Conservation (phyloP, 1,140 invertebrate genomes). For the Lepidurus packardi region DNA sequence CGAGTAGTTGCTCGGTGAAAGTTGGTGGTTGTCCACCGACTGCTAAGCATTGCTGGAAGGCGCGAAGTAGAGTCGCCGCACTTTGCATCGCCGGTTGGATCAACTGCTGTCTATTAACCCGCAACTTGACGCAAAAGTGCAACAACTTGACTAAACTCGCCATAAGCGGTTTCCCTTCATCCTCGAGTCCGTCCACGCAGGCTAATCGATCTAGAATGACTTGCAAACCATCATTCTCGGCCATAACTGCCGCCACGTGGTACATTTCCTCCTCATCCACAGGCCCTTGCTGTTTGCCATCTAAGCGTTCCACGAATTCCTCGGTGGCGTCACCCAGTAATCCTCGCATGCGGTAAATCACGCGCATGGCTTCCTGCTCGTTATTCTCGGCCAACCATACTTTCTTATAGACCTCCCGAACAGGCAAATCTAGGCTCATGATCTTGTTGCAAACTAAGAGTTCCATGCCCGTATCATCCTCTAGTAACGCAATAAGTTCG, state of each 20-base stretch:
- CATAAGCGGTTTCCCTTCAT: slow-evolving; percentile 66
- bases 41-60: slow-evolving; percentile 45
- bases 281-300: slow-evolving; percentile 78
- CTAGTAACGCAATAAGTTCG: slow-evolving; percentile 88
- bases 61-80: slow-evolving; percentile 47
- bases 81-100: slow-evolving; percentile 47
- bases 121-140: slow-evolving; percentile 69
- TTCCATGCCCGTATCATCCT: slow-evolving; percentile 99
- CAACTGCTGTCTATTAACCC: slow-evolving; percentile 48
- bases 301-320: slow-evolving; percentile 93
- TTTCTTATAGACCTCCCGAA: slow-evolving; percentile 74
- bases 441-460: slow-evolving; percentile 98
- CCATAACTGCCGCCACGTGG: slow-evolving; percentile 67
- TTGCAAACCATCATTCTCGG: slow-evolving; percentile 78
- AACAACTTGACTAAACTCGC: slow-evolving; percentile 80
- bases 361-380: slow-evolving; percentile 89
- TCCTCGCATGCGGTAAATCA: slow-evolving; percentile 96
- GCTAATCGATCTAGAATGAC: slow-evolving; percentile 65
- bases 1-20: slow-evolving; percentile 74
- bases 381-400: slow-evolving; percentile 78
- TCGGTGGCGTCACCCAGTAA: slow-evolving; percentile 95
- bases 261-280: slow-evolving; percentile 93
- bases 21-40: slow-evolving; percentile 53
- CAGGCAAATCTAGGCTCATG: slow-evolving; percentile 89
- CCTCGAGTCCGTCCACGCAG: slow-evolving; percentile 61